A percentile compares a stretch with the other conserved stretches of the same genome.
Evolutionary conservation across 2,113 vertebrate genomes (phyloP).

Genomic region (Pedetes capensis): DNA sequence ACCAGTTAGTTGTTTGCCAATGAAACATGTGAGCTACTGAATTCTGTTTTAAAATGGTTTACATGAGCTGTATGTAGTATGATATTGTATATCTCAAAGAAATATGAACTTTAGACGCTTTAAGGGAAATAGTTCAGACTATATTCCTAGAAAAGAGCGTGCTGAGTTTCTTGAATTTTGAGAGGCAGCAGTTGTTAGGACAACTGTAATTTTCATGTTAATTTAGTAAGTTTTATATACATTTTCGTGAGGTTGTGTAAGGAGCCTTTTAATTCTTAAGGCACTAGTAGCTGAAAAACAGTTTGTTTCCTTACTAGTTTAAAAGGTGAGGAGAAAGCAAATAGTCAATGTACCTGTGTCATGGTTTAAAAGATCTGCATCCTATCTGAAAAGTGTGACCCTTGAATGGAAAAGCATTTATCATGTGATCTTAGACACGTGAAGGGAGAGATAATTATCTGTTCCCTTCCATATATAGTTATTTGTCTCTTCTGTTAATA

Average conservation of each 20-base stretch:
- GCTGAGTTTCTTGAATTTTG: background rate
- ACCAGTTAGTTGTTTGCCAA: background rate
- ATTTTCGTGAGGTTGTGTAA: background rate
- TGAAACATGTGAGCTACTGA: background rate
- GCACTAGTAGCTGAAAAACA: background rate
- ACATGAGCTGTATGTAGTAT: background rate
- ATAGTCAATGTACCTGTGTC: background rate
- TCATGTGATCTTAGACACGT: background rate
- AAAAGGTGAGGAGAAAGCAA: constrained; percentile 40
- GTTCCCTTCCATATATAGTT: background rate
- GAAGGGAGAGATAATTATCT: background rate
- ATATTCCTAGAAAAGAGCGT: background rate
- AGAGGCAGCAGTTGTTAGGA: constrained; percentile 15
- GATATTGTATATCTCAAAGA: background rate
- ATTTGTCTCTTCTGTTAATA: background rate
- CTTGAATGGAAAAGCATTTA: background rate
- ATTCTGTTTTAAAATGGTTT: background rate
- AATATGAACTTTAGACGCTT: background rate
- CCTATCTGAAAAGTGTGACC: background rate
- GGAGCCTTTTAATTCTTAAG: constrained; percentile 41
- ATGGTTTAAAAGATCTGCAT: background rate
- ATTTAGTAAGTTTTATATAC: constrained; percentile 50
- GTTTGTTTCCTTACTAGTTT: constrained; percentile 9
- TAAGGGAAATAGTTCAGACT: background rate
- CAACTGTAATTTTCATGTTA: constrained; percentile 54